These are phyloP conservation scores for Enhydra lutris DNA, from an alignment of 2,113 vertebrate genomes.

Conservation along the genomic window DNA sequence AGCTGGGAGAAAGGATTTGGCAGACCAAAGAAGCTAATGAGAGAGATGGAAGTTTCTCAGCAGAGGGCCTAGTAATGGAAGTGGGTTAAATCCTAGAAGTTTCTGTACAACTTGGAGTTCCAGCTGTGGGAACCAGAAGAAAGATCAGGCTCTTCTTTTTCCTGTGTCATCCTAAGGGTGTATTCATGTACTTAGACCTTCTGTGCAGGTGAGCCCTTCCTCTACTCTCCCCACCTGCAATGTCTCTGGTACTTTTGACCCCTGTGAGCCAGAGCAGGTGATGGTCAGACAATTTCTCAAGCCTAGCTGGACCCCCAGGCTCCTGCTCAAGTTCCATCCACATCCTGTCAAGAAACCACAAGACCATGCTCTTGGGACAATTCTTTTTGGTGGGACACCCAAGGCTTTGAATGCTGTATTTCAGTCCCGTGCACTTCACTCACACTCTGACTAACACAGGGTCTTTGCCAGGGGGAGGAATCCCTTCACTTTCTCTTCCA, in stretches of 20 bases:
- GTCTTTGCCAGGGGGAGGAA: neutral
- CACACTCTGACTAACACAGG: neutral
- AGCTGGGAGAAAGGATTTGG: neutral
- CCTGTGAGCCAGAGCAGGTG: neutral
- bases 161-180: accelerated
- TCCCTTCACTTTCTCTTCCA: accelerated
- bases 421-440: accelerated
- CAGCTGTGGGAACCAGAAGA: neutral
- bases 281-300: neutral
- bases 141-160: accelerated
- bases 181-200: accelerated
- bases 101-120: accelerated
- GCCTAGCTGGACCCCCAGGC: too few species aligned
- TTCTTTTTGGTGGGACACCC: too few species aligned
- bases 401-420: neutral
- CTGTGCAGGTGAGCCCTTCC: neutral
- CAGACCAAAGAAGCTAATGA: neutral
- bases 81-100: neutral
- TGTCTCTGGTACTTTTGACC: neutral
- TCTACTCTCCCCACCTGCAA: too few species aligned
- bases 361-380: accelerated
- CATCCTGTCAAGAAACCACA: neutral
- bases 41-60: neutral
- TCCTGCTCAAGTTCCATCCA: neutral
- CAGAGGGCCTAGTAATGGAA: neutral